Base-by-base conservation (phyloP, 2,888 invertebrate species). In the Lycocerus yunnanus region DNA sequence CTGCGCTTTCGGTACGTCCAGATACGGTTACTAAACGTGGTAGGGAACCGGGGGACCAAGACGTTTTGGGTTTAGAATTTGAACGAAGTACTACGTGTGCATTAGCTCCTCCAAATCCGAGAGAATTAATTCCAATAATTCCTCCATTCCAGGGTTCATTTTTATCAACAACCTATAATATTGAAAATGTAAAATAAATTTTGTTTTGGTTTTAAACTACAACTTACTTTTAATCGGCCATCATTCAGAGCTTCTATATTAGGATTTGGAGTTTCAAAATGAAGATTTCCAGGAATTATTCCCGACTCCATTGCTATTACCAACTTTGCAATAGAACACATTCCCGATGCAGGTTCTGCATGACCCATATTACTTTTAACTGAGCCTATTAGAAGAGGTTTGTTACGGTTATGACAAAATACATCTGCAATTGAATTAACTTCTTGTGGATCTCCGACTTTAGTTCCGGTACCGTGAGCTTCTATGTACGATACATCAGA, bases 331-430 rank as follows among this genome's bases (percentile, higher is more conserved):
- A 98, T 89, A 1, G 97, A 94, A 84, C 97, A 96, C 16, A 98
- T 89, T 20, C 97, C 97, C 63, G 96, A 95, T 1, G 95, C 95
- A 0, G 98, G 96, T 88, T 99, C 99, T 3, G 98, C 94, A 86
- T 99, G 99, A 1, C 99, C 99, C 97, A 99, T 98, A 88, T 99
- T 99, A 16, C 97, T 97, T 87, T 99, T 99, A 0, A 98, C 96
- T 0, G 98, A 98, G 15, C 99, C 99, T 83, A 99, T 92, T 61
- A 98, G 88, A 63, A 99, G 89, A 6, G 98, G 97, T 24, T 88
- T 88, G 74, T 90, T 89, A 66, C 97, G 91, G 78, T 92, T 93
- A 85, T 93, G 92, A 88, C 97, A 97, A 88, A 97, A 97, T 76
- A 96, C 90, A 78, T 97, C 95, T 0, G 95, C 94, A 80, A 99